Conservation (phyloP, 1,140 invertebrate genomes). For the Platyscapa corneri region DNA sequence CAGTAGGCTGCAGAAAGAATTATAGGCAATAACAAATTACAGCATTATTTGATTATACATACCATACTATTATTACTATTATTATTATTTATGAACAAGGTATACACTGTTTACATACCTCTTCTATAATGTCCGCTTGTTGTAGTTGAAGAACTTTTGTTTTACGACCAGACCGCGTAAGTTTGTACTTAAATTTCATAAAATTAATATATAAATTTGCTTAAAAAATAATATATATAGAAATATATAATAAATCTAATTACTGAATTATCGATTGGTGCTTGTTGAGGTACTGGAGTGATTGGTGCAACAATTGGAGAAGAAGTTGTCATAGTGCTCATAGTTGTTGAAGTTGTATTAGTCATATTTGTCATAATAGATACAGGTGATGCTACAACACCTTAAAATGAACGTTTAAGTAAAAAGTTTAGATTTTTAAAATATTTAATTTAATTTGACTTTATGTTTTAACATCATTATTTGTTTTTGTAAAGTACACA, state of each 20-base stretch:
- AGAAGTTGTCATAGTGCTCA: constrained; percentile 48
- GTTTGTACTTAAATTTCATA: constrained; percentile 58
- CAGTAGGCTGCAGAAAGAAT: constrained; percentile 24
- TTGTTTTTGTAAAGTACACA: constrained; percentile 49
- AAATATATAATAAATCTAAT: constrained; percentile 19
- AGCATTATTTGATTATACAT: too few species aligned
- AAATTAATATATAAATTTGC: constrained; percentile 18
- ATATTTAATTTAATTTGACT: too few species aligned
- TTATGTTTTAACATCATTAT: neutral
- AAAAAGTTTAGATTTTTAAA: neutral
- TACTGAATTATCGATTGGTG: constrained; percentile 54
- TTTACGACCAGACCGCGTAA: constrained; percentile 56
- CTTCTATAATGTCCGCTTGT: constrained; percentile 67
- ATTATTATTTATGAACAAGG: too few species aligned
- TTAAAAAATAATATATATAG: neutral
- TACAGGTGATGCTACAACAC: constrained; percentile 47
- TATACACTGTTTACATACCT: too few species aligned
- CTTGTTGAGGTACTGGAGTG: constrained; percentile 50
- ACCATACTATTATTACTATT: too few species aligned
- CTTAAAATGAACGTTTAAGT: constrained; percentile 44
- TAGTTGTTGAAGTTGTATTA: constrained; percentile 46
- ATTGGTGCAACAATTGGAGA: constrained; percentile 52
- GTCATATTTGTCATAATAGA: constrained; percentile 48
- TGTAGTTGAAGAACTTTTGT: constrained; percentile 59
- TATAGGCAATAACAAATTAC: constrained; percentile 1